Evolutionary conservation across 1,140 invertebrate genomes (phyloP), one percentile per base, ranked within the genome.

Genomic region (Macrocentrus cingulum): DNA sequence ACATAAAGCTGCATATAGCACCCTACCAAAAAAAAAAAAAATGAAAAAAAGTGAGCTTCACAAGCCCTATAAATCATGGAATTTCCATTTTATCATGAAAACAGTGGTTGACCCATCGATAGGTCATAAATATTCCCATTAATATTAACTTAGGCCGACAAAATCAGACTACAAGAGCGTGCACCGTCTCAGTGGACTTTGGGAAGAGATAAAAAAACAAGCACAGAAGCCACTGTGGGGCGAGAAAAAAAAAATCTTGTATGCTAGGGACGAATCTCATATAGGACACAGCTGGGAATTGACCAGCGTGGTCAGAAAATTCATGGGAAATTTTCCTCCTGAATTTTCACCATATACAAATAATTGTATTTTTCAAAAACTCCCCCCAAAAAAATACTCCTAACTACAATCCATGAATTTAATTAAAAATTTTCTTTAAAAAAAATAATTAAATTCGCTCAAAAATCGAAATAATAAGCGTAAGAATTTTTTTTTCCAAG

Each of bases 81-180:
- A 76, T 78, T 78, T 49, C 69, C 66, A 61, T 75, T 75, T 79
- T 76, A 79, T 77, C 75, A 70, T 69, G 50, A 59, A 56, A 60
- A 70, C 69, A 71, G 63, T 70, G n/a, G 34, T 56, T 48, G 45
- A 48, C 44, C 44, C 45, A n/a, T 2, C 2, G 25, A 11, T 67
- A 60, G 68, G 69, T 72, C 76, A 79, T 79, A 77, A 79, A 79
- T 79, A 79, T 79, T 67, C 75, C 76, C 70, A 79, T 79, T 79
- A 79, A 79, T 79, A 79, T 79, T 77, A 79, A 79, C 72, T 77
- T 77, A 79, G 74, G 68, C 25, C 13, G 39, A 50, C 45, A 19
- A 20, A 34, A 32, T 39, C 45, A 32, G 46, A 56, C 53, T 53
- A 55, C 41, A 49, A 32, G 32, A 22, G 37, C 22, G 20, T 48